Percentiles rank a stretch among this genome's conserved stretches.
Conservation (phyloP, 2,888 invertebrate genomes). For the Microctonus hyperodae region DNA sequence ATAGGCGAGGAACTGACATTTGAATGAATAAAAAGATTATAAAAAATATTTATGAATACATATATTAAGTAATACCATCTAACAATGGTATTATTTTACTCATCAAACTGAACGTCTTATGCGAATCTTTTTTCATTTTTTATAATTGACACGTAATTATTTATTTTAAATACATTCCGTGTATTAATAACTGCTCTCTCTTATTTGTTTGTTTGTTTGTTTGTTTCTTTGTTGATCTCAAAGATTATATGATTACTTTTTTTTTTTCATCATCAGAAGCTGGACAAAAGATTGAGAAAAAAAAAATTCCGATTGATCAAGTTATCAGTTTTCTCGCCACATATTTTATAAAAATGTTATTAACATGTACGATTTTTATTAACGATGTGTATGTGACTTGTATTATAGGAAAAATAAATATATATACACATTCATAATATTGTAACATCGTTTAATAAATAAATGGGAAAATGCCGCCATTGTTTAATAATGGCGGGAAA, state of each 20-base stretch:
- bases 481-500: background rate
- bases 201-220: background rate
- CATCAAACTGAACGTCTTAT: background rate
- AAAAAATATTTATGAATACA: slow-evolving; percentile 15
- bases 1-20: background rate
- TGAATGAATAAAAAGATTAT: background rate
- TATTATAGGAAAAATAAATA: background rate
- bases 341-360: slow-evolving; percentile 6
- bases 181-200: background rate
- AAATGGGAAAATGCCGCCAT: background rate
- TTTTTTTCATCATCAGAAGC: background rate
- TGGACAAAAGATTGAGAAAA: background rate
- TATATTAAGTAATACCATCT: background rate
- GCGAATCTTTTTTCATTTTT: background rate
- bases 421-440: background rate
- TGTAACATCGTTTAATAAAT: background rate
- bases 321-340: background rate
- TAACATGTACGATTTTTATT: slow-evolving; percentile 1
- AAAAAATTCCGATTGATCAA: background rate
- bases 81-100: background rate
- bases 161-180: background rate
- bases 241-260: background rate
- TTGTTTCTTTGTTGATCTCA: background rate
- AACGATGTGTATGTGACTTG: background rate
- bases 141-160: background rate